Base-by-base conservation (phyloP, 1,140 invertebrate species). In the Hycleus phaleratus region DNA sequence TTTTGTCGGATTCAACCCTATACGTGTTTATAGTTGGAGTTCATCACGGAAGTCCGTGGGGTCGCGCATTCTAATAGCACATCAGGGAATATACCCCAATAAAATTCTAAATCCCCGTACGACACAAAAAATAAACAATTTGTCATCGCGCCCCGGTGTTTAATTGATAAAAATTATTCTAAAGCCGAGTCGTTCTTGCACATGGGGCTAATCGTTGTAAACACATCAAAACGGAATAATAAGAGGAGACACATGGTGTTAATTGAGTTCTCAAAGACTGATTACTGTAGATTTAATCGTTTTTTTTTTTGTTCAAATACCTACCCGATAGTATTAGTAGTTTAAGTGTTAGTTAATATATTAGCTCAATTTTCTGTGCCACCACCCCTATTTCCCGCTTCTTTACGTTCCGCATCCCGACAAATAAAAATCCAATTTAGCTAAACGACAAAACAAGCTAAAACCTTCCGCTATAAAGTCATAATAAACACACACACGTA, bases 371-470 rank as follows among this genome's bases (percentile, higher is more conserved):
- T 32, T 32, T 32, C 32, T 5, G 32, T 32, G 4, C 32, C 32
- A 32, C 32, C 32, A 18, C 32, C 7, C 32, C 32, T 32, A 32
- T 32, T 32, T 32, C 32, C 32, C 32, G 7, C 32, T 32, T 32
- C 32, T 32, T 32, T 32, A 32, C 32, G 32, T 32, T 32, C 32
- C 4, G 32, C 7, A 32, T 49, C 52, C 55, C 57, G 46, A 63
- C 66, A 64, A 68, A 66, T 66, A 68, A 68, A 68, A 68, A 66
- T 66, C 66, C 66, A 68, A 68, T 68, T 68, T 62, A 64, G 66
- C 62, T 66, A 59, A 66, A 68, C 62, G 66, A 65, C 64, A 61
- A 62, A 61, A 65, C 60, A 59, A 59, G 57, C 62, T 59, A 49
- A 60, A 68, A 62, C 60, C 56, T 62, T 60, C 64, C 64, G 60